Conservation (phyloP, 2,113 vertebrate genomes). For the Otis tarda region DNA sequence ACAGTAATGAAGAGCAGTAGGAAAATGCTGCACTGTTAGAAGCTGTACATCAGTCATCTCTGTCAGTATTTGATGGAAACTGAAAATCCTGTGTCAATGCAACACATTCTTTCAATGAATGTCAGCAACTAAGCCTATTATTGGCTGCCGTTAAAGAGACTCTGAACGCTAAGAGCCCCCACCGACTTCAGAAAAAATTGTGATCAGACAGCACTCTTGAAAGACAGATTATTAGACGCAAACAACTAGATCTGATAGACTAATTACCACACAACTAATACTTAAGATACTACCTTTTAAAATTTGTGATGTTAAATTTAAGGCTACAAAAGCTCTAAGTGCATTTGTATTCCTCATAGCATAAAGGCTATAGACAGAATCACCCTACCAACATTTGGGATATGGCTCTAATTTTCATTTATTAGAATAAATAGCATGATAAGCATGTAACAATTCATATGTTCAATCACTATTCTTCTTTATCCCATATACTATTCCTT, state of each 20-base stretch:
- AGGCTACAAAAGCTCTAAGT: not conserved
- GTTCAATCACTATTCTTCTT: not conserved
- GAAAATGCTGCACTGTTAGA: not conserved
- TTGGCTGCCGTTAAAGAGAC: not conserved
- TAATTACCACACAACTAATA: not conserved
- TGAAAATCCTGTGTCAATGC: not conserved
- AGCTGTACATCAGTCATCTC: not conserved
- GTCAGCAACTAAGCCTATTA: not conserved
- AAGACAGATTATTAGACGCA: not conserved
- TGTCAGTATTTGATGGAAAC: constrained; percentile 3
- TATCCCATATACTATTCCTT: not conserved
- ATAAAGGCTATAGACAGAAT: not conserved
- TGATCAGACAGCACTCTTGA: not conserved
- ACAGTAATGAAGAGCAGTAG: constrained; percentile 10
- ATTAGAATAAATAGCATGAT: not conserved
- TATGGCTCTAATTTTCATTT: not conserved
- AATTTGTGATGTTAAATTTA: not conserved
- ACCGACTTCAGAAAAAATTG: not conserved
- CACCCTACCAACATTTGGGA: not conserved
- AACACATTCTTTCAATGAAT: not conserved
- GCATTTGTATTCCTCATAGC: not conserved
- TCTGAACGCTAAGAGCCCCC: not conserved
- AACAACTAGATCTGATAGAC: not conserved
- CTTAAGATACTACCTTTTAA: not conserved
- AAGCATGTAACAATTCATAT: not conserved